Evolutionary conservation across 2,888 invertebrate species (phyloP), one percentile per base, ranked within the genome.

Genomic region (Marronus borbonicus): DNA sequence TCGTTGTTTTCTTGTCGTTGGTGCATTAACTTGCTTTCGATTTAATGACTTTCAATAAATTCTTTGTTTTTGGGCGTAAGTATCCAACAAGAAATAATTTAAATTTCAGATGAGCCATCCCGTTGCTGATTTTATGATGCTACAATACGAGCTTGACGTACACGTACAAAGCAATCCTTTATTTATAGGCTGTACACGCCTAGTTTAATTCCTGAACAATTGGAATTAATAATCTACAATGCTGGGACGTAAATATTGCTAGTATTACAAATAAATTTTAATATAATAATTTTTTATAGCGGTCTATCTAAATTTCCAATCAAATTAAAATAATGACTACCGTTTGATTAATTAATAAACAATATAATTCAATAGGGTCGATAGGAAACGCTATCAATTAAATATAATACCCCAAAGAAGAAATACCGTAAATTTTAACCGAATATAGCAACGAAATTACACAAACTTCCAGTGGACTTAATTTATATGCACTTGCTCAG

Each of bases 21-120:
- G 66, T 76, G 76, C 76, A 76, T 65, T 76, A 76, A 76, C 58
- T 76, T 65, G 64, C 76, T 66, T 66, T 66, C 76, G 31, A 76
- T 65, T 76, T 76, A 76, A 76, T 76, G 65, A 65, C 76, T 76
- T 68, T 24, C 58, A 76, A 76, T 76, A 76, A 76, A 76, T 76
- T 66, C 76, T 68, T 58, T 76, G 76, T 76, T 76, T 76, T 76
- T 76, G 68, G 76, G 76, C 76, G 65, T 76, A 76, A 24, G 39
- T 68, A 44, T 76, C 58, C 66, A 68, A 66, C 52, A 44, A 60
- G 60, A 74, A 58, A 58, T 64, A 76, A 76, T 76, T 76, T 76
- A 76, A 76, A 76, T 64, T 76, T 64, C 64, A 76, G 76, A 76
- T 76, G 65, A 76, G 76, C 76, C 68, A 58, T 68, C 65, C 66